Base-by-base conservation (phyloP, 2,888 invertebrate species). In the Heliconius ethilla region DNA sequence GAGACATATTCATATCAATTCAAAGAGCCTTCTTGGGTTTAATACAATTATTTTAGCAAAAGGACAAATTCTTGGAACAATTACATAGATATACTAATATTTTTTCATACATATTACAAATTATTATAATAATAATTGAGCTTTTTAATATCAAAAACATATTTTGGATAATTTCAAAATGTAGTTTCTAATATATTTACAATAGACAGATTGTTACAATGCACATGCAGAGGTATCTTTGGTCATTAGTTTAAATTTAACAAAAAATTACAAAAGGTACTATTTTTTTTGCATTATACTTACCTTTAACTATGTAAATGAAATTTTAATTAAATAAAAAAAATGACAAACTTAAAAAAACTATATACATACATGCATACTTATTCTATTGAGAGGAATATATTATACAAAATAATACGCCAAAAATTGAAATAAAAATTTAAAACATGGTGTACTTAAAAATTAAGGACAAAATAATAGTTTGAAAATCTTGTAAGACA, bases 221-320 rank as follows among this genome's bases (percentile, higher is more conserved):
- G 33, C 29, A 33, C 55, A 59, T 72, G 72, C 59, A 59, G 72
- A 37, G 72, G 72, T 70, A 70, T 72, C 72, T 72, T 72, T 72
- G 72, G 72, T 72, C 59, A 72, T 37, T n/a, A 33, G 59, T 72
- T 59, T 55, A 70, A 25, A 59, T 59, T 33, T 59, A 59, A 72
- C 59, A 72, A 72, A 72, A 69, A 45, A 69, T 33, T 55, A 72
- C 33, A 72, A 72, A 59, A n/a, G 22, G n/a, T 59, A n/a, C 13
- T 10, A 40, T 18, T 29, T 55, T 25, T 59, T 59, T 59, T 40
- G 37, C 15, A 37, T 59, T 33, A 37, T 72, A 72, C 72, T 72
- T 72, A 72, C 72, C 72, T 55, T 59, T 2, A 55, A 33, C 33
- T 59, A 37, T 37, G 15, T n/a, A 25, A 55, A 59, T 59, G 37